Evolutionary conservation across 2,888 invertebrate genomes (phyloP).

Genomic region (Uloborus plumipes): DNA sequence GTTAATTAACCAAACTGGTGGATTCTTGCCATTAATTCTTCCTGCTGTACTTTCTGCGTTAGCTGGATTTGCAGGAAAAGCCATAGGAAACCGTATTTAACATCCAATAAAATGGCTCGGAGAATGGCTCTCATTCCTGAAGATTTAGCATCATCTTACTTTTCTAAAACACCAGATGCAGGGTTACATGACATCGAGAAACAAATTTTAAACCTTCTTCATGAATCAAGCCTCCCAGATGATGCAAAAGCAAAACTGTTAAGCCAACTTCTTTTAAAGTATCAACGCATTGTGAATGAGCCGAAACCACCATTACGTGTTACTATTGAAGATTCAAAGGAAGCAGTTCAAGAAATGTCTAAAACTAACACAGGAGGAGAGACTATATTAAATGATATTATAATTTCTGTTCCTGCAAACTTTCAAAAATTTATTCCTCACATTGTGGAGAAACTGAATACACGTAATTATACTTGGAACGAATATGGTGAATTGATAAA

Average conservation of each 20-base stretch:
- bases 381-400: neutral
- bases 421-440: neutral
- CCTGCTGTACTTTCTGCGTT: constrained; percentile 14
- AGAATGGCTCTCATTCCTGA: constrained; percentile 20
- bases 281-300: constrained; percentile 10
- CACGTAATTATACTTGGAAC: constrained; percentile 13
- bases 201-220: neutral
- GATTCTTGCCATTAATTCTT: constrained; percentile 31
- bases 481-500: constrained; percentile 1
- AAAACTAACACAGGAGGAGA: neutral
- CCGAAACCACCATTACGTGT: constrained; percentile 21
- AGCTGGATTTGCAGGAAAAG: neutral
- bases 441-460: constrained; percentile 31
- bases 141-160: constrained; percentile 8
- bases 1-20: constrained; percentile 37
- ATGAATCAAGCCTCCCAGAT: constrained; percentile 20
- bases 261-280: constrained; percentile 13
- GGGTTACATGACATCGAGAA: constrained; percentile 21
- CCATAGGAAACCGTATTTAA: constrained; percentile 1
- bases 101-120: neutral
- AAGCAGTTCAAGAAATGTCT: neutral
- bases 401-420: neutral
- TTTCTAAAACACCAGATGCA: constrained; percentile 19
- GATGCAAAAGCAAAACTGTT: constrained; percentile 39
- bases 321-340: neutral